phyloP scores from a whole-genome alignment of 2,113 vertebrate genomes.

The Cavia aperea region DNA sequence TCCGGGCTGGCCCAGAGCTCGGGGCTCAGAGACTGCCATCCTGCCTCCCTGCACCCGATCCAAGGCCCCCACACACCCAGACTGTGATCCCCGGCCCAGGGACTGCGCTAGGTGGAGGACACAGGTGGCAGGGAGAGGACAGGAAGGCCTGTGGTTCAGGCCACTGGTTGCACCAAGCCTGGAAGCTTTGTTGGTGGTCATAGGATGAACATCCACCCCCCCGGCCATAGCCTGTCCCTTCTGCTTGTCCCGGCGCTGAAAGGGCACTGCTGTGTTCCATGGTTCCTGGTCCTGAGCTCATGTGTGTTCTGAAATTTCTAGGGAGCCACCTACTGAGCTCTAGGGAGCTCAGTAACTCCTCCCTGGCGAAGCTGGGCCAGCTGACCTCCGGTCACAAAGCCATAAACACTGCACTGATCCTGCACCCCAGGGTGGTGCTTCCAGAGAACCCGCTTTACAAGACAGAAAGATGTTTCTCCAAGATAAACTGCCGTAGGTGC shows the following conservation, averaged over 20 bases:
- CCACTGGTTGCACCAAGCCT: fast-evolving
- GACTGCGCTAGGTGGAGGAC: fast-evolving
- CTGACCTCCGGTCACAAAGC: fast-evolving
- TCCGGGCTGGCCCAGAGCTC: not conserved
- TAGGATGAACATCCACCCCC: fast-evolving
- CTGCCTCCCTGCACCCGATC: fast-evolving
- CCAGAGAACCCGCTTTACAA: fast-evolving
- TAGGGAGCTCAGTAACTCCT: no score
- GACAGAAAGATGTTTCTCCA: not conserved
- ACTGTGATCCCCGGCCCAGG: fast-evolving
- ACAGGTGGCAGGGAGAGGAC: not conserved
- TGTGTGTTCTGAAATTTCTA: fast-evolving
- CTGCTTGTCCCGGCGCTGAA: fast-evolving
- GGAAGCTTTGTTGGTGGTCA: fast-evolving
- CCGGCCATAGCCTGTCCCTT: no score
- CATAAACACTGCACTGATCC: fast-evolving
- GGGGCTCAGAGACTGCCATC: not conserved
- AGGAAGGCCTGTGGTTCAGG: fast-evolving
- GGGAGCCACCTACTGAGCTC: not conserved
- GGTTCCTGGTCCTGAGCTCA: not conserved
- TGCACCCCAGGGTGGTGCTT: fast-evolving
- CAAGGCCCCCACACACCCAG: fast-evolving
- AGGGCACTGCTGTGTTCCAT: fast-evolving
- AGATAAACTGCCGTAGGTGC: not conserved
- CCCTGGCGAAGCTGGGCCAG: not conserved